These are phyloP conservation scores for Batillaria attramentaria DNA, from an alignment of 1,140 invertebrate genomes.

Conservation along the genomic window DNA sequence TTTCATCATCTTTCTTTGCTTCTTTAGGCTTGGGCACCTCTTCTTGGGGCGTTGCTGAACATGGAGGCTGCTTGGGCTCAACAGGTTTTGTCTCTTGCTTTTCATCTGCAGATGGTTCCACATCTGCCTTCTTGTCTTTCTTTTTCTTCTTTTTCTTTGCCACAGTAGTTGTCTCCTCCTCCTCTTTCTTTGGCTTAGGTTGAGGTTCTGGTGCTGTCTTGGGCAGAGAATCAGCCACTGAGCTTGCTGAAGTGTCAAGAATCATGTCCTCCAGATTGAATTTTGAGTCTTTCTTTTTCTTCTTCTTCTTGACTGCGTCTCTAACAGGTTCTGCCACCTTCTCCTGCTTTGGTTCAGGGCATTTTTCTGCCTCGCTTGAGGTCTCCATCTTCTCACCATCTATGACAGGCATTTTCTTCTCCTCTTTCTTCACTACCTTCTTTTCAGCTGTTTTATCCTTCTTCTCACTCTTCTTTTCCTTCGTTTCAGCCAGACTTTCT, in stretches of 20 bases:
- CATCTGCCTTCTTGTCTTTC: constrained; percentile 30
- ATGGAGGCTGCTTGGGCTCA: not conserved
- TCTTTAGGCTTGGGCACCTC: not conserved
- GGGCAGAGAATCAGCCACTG: too few species aligned
- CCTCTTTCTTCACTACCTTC: constrained; percentile 28
- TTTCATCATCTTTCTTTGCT: constrained; percentile 19
- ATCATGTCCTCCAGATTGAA: constrained; percentile 4
- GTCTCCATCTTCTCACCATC: constrained; percentile 7
- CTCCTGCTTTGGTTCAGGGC: not conserved
- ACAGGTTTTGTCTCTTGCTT: constrained; percentile 5
- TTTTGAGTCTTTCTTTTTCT: constrained; percentile 42
- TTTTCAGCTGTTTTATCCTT: constrained; percentile 19
- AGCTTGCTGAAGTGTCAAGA: not conserved
- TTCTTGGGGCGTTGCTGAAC: not conserved
- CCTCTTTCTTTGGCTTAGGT: constrained; percentile 17
- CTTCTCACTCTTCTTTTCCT: constrained; percentile 32
- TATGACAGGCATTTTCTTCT: constrained; percentile 16
- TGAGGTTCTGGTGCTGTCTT: not conserved
- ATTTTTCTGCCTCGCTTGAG: not conserved
- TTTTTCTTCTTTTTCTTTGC: constrained; percentile 34
- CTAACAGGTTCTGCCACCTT: not conserved
- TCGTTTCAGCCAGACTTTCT: constrained; percentile 3
- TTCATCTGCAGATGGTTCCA: constrained; percentile 28
- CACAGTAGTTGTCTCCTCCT: constrained; percentile 8
- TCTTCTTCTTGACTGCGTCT: constrained; percentile 25